Percentiles rank a stretch among this genome's conserved stretches.
Evolutionary conservation across 2,113 vertebrate species (phyloP).

Genomic region (Ibidorhyncha struthersii): DNA sequence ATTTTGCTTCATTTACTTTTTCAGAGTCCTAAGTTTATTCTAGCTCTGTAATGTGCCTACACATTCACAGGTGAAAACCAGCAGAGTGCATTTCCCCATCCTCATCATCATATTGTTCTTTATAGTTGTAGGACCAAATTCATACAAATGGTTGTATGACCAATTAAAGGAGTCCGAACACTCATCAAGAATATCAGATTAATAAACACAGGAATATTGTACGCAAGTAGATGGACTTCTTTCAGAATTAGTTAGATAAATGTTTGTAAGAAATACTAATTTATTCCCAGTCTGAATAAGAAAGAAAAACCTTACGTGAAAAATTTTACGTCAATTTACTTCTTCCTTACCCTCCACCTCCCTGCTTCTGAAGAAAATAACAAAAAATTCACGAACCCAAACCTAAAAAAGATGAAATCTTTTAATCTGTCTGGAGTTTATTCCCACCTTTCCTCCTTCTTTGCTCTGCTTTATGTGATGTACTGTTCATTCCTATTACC

Average conservation of each 20-base stretch:
- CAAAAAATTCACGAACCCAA: neutral
- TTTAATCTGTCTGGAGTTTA: conserved; percentile 71
- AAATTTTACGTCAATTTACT: conserved; percentile 31
- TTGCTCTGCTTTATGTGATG: conserved; percentile 57
- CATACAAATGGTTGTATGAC: neutral
- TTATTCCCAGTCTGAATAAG: neutral
- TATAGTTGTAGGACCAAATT: neutral
- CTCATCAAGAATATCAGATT: neutral
- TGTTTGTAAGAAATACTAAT: neutral
- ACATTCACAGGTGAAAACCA: neutral
- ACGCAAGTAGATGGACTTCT: neutral
- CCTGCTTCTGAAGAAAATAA: neutral
- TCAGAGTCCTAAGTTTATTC: neutral
- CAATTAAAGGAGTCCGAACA: neutral
- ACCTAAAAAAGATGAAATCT: conserved; percentile 45
- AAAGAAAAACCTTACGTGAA: neutral
- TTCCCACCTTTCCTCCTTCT: conserved; percentile 42
- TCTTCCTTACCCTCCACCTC: neutral
- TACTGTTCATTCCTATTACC: conserved; percentile 75
- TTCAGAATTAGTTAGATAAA: neutral
- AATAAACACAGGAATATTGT: neutral
- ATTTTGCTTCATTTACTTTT: neutral
- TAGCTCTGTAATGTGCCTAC: neutral
- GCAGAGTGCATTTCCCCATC: neutral
- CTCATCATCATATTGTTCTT: neutral